Evolutionary conservation across 2,113 vertebrate genomes (phyloP).

Genomic region (Trachemys scripta): DNA sequence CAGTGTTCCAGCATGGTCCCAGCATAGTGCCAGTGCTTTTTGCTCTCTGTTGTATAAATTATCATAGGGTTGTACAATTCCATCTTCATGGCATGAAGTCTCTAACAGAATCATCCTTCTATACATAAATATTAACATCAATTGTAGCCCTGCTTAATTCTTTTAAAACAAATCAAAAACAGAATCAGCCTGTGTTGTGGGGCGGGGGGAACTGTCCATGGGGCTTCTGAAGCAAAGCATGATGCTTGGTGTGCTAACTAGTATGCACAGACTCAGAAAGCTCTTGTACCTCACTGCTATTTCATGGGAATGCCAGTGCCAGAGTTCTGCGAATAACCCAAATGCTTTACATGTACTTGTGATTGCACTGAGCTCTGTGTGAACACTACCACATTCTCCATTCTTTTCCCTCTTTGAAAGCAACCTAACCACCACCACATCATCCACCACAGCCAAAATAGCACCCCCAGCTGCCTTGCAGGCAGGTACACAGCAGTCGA

Average conservation of each 20-base stretch:
- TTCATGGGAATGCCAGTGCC: neutral
- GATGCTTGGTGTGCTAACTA: neutral
- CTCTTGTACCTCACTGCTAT: neutral
- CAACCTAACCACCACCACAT: neutral
- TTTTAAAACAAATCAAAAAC: slow-evolving; percentile 29
- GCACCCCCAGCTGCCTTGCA: neutral
- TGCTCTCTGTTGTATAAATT: slow-evolving; percentile 18
- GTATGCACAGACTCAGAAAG: neutral
- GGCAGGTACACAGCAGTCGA: neutral
- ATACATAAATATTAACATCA: slow-evolving; percentile 50
- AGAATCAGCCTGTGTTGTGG: slow-evolving; percentile 4
- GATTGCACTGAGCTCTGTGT: neutral
- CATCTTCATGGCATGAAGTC: slow-evolving; percentile 39
- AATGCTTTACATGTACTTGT: neutral
- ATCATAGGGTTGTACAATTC: slow-evolving; percentile 23
- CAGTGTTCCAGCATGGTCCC: neutral
- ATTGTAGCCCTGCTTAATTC: neutral
- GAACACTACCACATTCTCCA: neutral
- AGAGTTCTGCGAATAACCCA: neutral
- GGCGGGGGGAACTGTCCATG: neutral
- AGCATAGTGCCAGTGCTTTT: neutral
- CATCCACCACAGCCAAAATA: neutral
- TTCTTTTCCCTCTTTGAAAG: neutral
- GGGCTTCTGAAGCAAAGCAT: neutral
- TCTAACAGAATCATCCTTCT: slow-evolving; percentile 40